Evolutionary conservation across 2,888 invertebrate species (phyloP), one percentile per base, ranked within the genome.

Genomic region (Abscondita cerata): DNA sequence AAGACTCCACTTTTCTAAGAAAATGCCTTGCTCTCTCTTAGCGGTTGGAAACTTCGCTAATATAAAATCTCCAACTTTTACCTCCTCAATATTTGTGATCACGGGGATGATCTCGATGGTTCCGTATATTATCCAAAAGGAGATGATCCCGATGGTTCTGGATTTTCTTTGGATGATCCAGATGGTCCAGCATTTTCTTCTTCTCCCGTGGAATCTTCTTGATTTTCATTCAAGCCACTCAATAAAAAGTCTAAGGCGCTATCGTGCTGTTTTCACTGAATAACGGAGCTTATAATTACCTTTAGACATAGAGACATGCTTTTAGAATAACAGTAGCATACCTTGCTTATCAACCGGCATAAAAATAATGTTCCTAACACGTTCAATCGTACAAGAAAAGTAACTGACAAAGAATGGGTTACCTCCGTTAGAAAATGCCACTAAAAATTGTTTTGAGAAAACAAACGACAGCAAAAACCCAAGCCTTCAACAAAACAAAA

Each of bases 401-500:
- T 36, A 15, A 60, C 64, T 19, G 60, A 57, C 0, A 61, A 61
- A 25, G 56, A 56, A 20, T 68, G 62, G 59, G 36, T 52, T 44
- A 16, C 18, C 25, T 8, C 48, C 18, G 54, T 44, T 54, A 48
- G 53, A 38, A 59, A 61, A 52, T 44, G 62, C 31, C 61, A 68
- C 58, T 34, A 18, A 55, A 58, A 15, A 51, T 68, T 33, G 46
- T 48, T 41, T 12, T 68, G 31, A 40, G 61, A 53, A 52, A 16
- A 58, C 59, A 62, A 47, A 55, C 58, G 36, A n/a, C 56, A 36
- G 60, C 62, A 47, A 55, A 68, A 57, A 62, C 62, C 36, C 57
- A 59, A 19, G 64, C 63, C 19, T 68, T 68, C 52, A 68, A 66
- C 57, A 64, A 53, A 58, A 33, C 51, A 38, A 52, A 25, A 38